phyloP scores from a whole-genome alignment of 2,888 invertebrate genomes.

The Cephus rjabovi region DNA sequence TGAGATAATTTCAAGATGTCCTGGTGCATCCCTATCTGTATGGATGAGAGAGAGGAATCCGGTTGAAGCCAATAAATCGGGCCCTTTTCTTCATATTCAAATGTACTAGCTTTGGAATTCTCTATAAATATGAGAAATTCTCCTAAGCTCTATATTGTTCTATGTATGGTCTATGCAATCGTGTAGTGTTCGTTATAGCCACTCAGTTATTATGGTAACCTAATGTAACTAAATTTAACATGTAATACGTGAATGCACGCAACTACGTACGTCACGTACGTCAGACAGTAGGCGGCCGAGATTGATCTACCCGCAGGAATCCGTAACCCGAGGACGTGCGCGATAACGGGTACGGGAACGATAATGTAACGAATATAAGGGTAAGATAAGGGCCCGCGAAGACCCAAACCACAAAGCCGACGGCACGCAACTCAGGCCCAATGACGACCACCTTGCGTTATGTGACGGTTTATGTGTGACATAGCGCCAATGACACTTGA shows the following conservation, averaged over 20 bases:
- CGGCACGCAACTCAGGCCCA: slow-evolving; percentile 9
- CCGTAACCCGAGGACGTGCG: slow-evolving; percentile 35
- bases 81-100: background rate
- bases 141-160: background rate
- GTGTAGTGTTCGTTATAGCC: background rate
- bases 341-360: slow-evolving; percentile 50
- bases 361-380: slow-evolving; percentile 50
- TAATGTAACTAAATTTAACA: background rate
- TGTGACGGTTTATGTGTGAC: background rate
- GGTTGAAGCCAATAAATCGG: background rate
- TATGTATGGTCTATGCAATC: background rate
- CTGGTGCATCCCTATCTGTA: too few species aligned
- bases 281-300: slow-evolving; percentile 17
- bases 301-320: slow-evolving; percentile 39
- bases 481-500: background rate
- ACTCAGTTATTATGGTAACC: background rate
- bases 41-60: background rate
- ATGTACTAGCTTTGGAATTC: background rate
- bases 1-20: background rate
- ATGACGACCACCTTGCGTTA: background rate
- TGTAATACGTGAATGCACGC: background rate
- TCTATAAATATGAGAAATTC: background rate
- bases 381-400: slow-evolving; percentile 43
- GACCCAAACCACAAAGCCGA: slow-evolving; percentile 34
- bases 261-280: background rate